Evolutionary conservation across 2,113 vertebrate species (phyloP).

Genomic region (Hemiscyllium ocellatum): DNA sequence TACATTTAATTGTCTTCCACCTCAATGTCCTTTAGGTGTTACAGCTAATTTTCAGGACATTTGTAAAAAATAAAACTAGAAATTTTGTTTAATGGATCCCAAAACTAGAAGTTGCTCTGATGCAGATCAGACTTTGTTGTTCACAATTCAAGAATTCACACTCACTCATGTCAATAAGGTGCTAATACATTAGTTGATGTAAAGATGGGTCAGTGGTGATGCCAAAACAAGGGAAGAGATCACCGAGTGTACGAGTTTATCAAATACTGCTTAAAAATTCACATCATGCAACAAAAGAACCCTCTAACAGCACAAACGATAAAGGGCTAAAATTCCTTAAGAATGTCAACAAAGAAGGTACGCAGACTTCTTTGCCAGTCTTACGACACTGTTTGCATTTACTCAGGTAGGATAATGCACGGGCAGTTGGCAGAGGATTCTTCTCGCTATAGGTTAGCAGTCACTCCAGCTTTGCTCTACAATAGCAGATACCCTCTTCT

Average conservation of each 20-base stretch:
- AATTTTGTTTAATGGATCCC: neutral
- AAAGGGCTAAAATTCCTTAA: constrained; percentile 64
- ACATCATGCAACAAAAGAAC: constrained; percentile 91
- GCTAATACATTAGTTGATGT: constrained; percentile 3
- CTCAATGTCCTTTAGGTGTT: neutral
- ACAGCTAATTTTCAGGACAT: neutral
- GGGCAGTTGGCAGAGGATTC: constrained; percentile 52
- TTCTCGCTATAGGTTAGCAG: constrained; percentile 60
- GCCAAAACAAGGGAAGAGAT: constrained; percentile 43
- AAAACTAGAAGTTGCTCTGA: neutral
- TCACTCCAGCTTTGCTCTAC: constrained; percentile 99
- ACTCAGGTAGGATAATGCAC: constrained; percentile 53
- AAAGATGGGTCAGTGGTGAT: constrained; percentile 1
- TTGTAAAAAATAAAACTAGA: neutral
- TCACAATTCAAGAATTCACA: neutral
- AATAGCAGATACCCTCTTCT: constrained; percentile 96
- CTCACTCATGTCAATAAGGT: neutral
- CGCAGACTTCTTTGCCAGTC: constrained; percentile 45
- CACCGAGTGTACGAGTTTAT: constrained; percentile 91
- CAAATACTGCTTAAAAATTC: constrained; percentile 88
- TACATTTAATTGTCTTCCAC: neutral
- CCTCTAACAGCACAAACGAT: constrained; percentile 75
- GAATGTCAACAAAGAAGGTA: constrained; percentile 53
- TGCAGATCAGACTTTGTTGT: neutral
- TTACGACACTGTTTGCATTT: constrained; percentile 69